Evolutionary conservation across 2,113 vertebrate species (phyloP), one percentile per base, ranked within the genome.

Genomic region (Hippocampus comes): DNA sequence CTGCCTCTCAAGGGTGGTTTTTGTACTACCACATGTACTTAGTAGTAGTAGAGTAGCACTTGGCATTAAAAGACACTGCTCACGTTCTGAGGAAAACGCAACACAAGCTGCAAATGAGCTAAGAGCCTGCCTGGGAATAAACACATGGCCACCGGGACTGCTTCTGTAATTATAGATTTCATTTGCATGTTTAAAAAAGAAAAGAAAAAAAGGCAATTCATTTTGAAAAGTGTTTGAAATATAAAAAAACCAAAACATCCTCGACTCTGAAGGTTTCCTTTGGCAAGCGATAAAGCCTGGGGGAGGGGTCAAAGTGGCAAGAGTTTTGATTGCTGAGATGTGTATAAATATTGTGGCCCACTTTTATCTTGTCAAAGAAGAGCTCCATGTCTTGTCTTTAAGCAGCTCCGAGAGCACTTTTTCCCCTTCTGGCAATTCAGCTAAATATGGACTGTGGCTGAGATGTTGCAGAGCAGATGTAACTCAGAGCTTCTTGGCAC

Each of bases 401-500:
- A 81, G 78, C 66, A 75, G 68, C 73, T 71, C 60, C 56, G 63
- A 75, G 76, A 79, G 70, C 0, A 30, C 53, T 72, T 78, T 86
- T 65, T 43, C 38, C 38, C 74, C 77, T 81, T 73, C 51, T 63
- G 78, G 78, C 81, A 65, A 76, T 75, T 70, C 42, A 71, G 77
- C 68, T 81, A 78, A 74, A 82, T 87, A 65, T 82, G 79, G 68
- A 79, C 53, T 69, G 65, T 61, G 49, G 77, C 71, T 69, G 71
- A 75, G 51, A 23, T 74, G 57, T 68, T 74, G 74, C 81, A 72
- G 68, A 80, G 30, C 80, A 82, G 79, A 78, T 87, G 83, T 65
- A 83, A 57, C 57, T 82, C 77, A 65, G 61, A 56, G 68, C 76
- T 79, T 77, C 73, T 82, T 84, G 82, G 70, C 84, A 84, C 42